These are phyloP conservation scores for Spatulosminthurus flaviceps DNA, from an alignment of 2,888 invertebrate species.

Conservation along the genomic window DNA sequence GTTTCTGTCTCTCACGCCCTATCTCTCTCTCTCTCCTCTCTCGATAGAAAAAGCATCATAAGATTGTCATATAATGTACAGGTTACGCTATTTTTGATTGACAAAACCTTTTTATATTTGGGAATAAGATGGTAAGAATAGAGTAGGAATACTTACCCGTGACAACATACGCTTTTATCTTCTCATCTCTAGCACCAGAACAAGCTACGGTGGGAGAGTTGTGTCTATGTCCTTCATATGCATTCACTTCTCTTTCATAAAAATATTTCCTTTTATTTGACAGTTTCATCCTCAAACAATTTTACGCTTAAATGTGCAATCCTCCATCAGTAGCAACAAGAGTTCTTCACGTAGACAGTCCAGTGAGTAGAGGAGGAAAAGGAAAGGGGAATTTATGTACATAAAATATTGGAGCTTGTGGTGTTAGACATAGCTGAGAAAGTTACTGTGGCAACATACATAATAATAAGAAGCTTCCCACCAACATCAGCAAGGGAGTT, in stretches of 20 bases:
- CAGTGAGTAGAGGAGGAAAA: neutral
- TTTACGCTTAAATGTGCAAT: constrained; percentile 10
- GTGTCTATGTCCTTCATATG: neutral
- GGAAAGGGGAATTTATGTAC: no score
- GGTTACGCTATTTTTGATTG: constrained; percentile 13
- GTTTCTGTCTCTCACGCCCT: no score
- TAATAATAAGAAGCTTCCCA: no score
- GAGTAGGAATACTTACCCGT: neutral
- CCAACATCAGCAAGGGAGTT: no score
- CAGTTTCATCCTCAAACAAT: constrained; percentile 18
- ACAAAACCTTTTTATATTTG: neutral
- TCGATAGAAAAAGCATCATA: neutral
- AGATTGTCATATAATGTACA: constrained; percentile 13
- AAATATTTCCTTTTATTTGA: constrained; percentile 18
- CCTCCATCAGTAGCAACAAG: no score
- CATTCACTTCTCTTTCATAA: constrained; percentile 1
- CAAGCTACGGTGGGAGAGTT: neutral
- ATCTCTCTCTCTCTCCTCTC: neutral
- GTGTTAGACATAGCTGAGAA: no score
- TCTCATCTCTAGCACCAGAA: no score
- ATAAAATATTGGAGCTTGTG: no score
- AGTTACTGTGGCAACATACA: no score
- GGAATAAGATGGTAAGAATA: neutral
- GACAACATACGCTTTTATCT: neutral
- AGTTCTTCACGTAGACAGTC: neutral